Conservation (phyloP, 2,797 vertebrate species). For the Rhinella marina region DNA sequence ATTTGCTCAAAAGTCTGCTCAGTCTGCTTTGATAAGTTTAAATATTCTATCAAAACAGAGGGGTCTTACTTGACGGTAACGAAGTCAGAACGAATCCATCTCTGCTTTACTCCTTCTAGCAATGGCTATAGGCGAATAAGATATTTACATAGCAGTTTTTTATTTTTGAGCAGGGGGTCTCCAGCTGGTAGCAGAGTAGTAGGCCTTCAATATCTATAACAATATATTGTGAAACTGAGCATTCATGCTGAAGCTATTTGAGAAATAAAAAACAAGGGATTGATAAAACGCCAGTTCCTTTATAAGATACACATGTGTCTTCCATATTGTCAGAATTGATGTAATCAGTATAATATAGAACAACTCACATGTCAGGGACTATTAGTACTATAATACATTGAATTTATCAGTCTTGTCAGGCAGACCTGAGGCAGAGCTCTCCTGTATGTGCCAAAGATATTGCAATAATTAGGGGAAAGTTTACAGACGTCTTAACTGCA, state of each 20-base stretch:
- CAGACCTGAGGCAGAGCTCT: not conserved
- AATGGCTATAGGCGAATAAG: not conserved
- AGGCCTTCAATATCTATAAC: not conserved
- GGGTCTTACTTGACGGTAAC: not conserved
- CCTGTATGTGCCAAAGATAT: not conserved
- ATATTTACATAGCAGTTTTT: not conserved
- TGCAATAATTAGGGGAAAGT: not conserved
- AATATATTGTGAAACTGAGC: not conserved
- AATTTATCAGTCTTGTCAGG: not conserved
- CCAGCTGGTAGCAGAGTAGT: not conserved
- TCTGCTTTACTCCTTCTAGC: not conserved
- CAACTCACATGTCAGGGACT: not conserved
- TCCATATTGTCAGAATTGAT: conserved; percentile 29
- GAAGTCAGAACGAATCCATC: not conserved
- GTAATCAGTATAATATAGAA: conserved; percentile 11
- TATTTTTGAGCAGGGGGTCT: not conserved
- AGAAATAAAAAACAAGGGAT: not conserved
- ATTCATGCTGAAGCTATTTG: not conserved
- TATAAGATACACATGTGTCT: not conserved
- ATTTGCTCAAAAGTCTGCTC: not conserved
- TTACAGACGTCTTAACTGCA: not conserved
- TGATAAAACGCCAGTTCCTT: not conserved
- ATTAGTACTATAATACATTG: not conserved
- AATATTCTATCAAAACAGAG: not conserved
- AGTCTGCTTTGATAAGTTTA: not conserved